Evolutionary conservation across 2,888 invertebrate species (phyloP), one percentile per base, ranked within the genome.

Genomic region (Parnassius glacialis): DNA sequence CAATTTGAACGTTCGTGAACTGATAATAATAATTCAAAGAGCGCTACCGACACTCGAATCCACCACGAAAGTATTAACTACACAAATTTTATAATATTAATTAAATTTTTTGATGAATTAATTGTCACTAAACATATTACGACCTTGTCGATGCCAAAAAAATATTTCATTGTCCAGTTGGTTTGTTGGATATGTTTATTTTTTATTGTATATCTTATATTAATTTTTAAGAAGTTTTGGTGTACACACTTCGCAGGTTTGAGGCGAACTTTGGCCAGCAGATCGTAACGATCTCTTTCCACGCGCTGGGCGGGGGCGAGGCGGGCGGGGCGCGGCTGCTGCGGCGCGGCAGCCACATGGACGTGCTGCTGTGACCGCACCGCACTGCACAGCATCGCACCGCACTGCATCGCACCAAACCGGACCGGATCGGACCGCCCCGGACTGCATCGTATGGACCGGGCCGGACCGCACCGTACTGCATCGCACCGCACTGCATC

Each of bases 181-280:
- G 34, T 34, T 34, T 34, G 34, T 34, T 34, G 34, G 34, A 34
- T 34, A 20, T 34, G 7, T 34, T 34, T 34, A 7, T 34, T 7
- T 34, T 7, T 34, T 34, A 34, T 34, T 7, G 5, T 34, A 34
- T 34, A 5, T 34, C 5, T 34, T 34, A 20, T 20, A 20, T 20
- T n/a, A 2, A 20, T 20, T 20, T 20, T 20, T 20, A 20, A 2
- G 20, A 20, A 20, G 20, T 34, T 34, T 34, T 34, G 34, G 34
- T 34, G 34, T 34, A 3, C 7, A 34, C 34, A 34, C 34, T 34
- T 34, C 34, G 11, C 81, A 96, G 96, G 84, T 96, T 96, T 86
- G 96, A 96, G 85, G 95, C 95, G 41, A 95, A 95, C 86, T 95
- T 96, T 84, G 96, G 96, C 9, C 94, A 95, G 75, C 95, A 96